Evolutionary conservation across 2,797 vertebrate genomes (phyloP), one percentile per base, ranked within the genome.

Genomic region (Furcifer pardalis): DNA sequence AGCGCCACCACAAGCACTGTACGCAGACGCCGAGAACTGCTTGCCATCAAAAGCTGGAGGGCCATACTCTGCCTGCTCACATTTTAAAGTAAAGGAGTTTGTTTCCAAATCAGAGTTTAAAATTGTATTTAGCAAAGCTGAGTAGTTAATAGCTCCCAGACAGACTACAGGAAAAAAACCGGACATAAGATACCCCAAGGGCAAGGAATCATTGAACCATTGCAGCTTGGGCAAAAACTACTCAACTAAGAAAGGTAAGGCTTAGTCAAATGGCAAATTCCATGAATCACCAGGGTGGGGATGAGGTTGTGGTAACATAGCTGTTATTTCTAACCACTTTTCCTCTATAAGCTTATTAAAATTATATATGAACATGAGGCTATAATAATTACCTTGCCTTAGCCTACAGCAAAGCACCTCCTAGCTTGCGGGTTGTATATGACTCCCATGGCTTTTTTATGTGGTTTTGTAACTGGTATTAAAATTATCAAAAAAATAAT

Each of bases 271-370:
- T 59, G 42, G 25, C 44, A 63, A 30, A 52, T 62, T 77, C 65
- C 75, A 84, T 63, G 76, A 84, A 72, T 63, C 59, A 79, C 21
- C 56, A 79, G 37, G 75, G 82, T 71, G 74, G 75, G 60, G 52
- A 27, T 71, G 52, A 71, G 12, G 0, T 60, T 84, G 49, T 84
- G n/a, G 15, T 10, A 78, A 49, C 7, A 63, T 46, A 27, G 40
- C n/a, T 72, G 78, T 84, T 84, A 71, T 71, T 79, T 84, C 42
- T 78, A 72, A 79, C 42, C 35, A 84, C 6, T 60, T 49, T 79
- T 35, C 32, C 52, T 49, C 59, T 49, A 49, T 52, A 19, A 40
- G 10, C 25, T 35, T 73, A 65, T 72, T 62, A n/a, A 72, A 72
- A 37, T 32, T 84, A 19, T 84, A 19, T 40, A 9, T 23, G 40